Base-by-base conservation (phyloP, 2,113 vertebrate genomes). In the Anhinga anhinga region DNA sequence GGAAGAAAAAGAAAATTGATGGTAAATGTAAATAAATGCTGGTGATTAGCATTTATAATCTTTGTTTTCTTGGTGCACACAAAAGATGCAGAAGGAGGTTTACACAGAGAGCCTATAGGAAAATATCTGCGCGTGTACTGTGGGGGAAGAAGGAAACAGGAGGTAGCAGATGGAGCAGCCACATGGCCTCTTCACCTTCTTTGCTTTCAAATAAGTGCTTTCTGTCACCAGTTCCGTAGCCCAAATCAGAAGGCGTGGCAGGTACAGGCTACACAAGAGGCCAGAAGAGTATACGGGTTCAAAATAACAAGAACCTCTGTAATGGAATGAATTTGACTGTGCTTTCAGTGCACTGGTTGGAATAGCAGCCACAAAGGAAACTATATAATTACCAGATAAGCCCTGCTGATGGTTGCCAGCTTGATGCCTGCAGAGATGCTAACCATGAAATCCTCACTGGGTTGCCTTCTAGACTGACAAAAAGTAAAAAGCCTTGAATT, bases 201-300 rank as follows among this genome's bases (percentile, higher is more conserved):
- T 63, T 82, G 26, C 19, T 86, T 67, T 83, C 45, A 62, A 22
- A 27, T 4, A 38, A 58, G 52, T 14, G 38, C 8, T 92, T 73
- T 80, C 58, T 74, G 69, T 59, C 69, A 70, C 23, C 21, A 67
- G 27, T 23, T 81, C 70, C 16, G 13, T 2, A 62, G 38, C 21
- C 38, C 69, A 81, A 14, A 62, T 13, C 14, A 83, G 79, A 86
- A 83, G 32, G 38, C 59, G 15, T 17, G 26, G 38, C 21, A 70
- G 55, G 32, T 52, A 55, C 40, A 82, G 45, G 36, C 20, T 52
- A 15, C 5, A 11, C 0, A 0, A 78, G 11, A 81, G 23, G 7
- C 10, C 50, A 40, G 47, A 59, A 66, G 23, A 73, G 40, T 11
- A 21, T 7, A 25, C 2, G 9, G 26, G 14, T 70, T 63, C 34